These are phyloP conservation scores for Unio pictorum DNA, from an alignment of 2,888 invertebrate species.

Conservation along the genomic window DNA sequence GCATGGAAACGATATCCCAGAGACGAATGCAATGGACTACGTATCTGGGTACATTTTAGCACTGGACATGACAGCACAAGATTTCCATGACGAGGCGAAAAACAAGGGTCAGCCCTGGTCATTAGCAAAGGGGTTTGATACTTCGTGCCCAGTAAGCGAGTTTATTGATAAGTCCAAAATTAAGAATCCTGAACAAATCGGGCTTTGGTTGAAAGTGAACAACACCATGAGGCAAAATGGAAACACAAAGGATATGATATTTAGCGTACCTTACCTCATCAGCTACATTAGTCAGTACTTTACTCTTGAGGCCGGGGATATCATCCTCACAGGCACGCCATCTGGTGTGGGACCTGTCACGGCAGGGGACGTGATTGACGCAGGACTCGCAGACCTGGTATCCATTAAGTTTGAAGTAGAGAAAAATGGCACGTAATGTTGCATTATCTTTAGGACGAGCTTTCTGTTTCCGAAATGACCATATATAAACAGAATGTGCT, in stretches of 20 bases:
- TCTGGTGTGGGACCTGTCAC: slow-evolving; percentile 79
- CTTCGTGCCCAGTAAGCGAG: slow-evolving; percentile 81
- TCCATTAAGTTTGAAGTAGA: slow-evolving; percentile 45
- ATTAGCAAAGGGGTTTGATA: slow-evolving; percentile 85
- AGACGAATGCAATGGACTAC: slow-evolving; percentile 75
- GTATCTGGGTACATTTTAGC: slow-evolving; percentile 82
- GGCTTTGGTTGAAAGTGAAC: slow-evolving; percentile 73
- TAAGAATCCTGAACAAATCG: slow-evolving; percentile 47
- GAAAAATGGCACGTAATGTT: neutral
- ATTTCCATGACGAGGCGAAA: slow-evolving; percentile 70
- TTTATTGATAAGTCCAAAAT: slow-evolving; percentile 75
- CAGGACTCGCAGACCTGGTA: slow-evolving; percentile 72
- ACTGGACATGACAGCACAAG: slow-evolving; percentile 81
- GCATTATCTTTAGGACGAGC: too few species aligned
- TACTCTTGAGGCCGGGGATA: slow-evolving; percentile 81
- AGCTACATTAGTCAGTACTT: slow-evolving; percentile 79
- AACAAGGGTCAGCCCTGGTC: slow-evolving; percentile 81
- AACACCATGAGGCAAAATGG: slow-evolving; percentile 76
- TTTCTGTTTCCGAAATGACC: too few species aligned
- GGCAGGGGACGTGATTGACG: slow-evolving; percentile 79
- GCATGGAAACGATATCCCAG: slow-evolving; percentile 75
- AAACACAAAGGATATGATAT: slow-evolving; percentile 80
- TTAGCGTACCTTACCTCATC: slow-evolving; percentile 79
- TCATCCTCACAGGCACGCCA: slow-evolving; percentile 84
- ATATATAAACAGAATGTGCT: too few species aligned